Evolutionary conservation across 2,113 vertebrate species (phyloP).

Genomic region (Danionella cerebrum): DNA sequence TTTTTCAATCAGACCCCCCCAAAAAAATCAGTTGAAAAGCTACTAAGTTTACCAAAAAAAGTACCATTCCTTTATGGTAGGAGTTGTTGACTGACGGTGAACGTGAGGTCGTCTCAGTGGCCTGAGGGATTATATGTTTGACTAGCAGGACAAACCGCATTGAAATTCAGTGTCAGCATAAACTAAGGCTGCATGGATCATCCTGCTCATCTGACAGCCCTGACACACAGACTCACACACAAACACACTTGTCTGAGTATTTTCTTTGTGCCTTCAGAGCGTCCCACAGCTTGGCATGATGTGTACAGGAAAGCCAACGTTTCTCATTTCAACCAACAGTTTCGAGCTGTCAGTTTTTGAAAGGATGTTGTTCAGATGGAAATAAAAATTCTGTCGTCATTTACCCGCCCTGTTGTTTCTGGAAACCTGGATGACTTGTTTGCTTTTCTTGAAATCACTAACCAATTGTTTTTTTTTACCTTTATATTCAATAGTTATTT

Average conservation of each 20-base stretch:
- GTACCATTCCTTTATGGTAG: too few species aligned
- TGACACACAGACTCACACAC: not conserved
- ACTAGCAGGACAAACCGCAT: slow-evolving; percentile 46
- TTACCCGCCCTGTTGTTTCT: not conserved
- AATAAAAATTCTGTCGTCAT: not conserved
- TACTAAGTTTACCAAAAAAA: too few species aligned
- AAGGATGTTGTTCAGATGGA: not conserved
- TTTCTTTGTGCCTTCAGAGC: not conserved
- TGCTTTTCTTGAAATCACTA: not conserved
- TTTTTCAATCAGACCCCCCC: too few species aligned
- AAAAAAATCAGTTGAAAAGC: too few species aligned
- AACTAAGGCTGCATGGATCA: slow-evolving; percentile 49
- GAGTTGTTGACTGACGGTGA: not conserved
- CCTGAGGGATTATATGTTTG: slow-evolving; percentile 50
- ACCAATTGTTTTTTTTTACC: not conserved
- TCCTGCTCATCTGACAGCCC: not conserved
- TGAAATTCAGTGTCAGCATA: slow-evolving; percentile 51
- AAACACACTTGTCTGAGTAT: not conserved
- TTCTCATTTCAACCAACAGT: not conserved
- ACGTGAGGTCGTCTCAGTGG: slow-evolving; percentile 2
- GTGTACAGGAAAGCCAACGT: not conserved
- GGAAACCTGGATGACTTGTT: not conserved
- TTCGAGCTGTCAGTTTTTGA: not conserved
- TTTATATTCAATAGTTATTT: too few species aligned
- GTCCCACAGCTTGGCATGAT: not conserved